Conservation (phyloP, 1,140 invertebrate genomes). For the Drosophila mojavensis region DNA sequence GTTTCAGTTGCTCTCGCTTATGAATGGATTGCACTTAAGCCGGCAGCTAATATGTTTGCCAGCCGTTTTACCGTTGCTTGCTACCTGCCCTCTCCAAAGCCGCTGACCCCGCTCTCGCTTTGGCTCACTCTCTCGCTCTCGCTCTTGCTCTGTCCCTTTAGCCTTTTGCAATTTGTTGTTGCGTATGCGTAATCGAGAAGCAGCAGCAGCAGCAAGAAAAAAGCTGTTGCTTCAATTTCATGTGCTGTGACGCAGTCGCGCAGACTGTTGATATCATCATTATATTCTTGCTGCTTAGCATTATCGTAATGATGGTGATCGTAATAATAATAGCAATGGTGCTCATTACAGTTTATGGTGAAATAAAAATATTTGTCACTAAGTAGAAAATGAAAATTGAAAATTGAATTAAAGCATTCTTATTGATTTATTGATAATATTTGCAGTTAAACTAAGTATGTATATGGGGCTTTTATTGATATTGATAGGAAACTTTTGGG, state of each 20-base stretch:
- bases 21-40: slow-evolving; percentile 57
- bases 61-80: slow-evolving; percentile 39
- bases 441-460: too few species aligned
- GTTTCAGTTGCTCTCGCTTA: slow-evolving; percentile 41
- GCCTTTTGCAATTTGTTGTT: slow-evolving; percentile 18
- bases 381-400: neutral
- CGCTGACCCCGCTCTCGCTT: neutral
- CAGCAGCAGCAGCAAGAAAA: neutral
- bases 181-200: slow-evolving; percentile 60
- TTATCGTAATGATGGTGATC: slow-evolving; percentile 3
- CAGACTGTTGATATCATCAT: slow-evolving; percentile 51
- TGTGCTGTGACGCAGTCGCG: slow-evolving; percentile 37
- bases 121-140: slow-evolving; percentile 6
- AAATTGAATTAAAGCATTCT: neutral
- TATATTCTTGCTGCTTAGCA: slow-evolving; percentile 5
- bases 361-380: neutral
- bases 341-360: neutral
- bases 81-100: slow-evolving; percentile 17
- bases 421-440: too few species aligned
- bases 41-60: slow-evolving; percentile 48
- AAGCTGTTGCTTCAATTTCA: slow-evolving; percentile 46
- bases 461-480: too few species aligned
- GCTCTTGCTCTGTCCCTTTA: slow-evolving; percentile 5
- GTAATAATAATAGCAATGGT: slow-evolving; percentile 2
- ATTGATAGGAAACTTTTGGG: neutral